These are phyloP conservation scores for Antheraea pernyi DNA, from an alignment of 1,140 invertebrate species.

Conservation along the genomic window DNA sequence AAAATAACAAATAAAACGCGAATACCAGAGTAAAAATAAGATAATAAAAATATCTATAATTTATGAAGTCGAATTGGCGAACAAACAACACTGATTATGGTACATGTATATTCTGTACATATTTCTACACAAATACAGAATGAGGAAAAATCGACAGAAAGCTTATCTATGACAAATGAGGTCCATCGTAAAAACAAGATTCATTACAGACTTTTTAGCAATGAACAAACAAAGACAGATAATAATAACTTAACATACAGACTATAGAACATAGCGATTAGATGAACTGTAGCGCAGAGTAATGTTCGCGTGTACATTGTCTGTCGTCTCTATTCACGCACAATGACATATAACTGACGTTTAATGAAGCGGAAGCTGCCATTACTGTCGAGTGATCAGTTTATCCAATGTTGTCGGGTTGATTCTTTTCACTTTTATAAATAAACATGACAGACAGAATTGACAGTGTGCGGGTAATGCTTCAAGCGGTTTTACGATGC, in stretches of 20 bases:
- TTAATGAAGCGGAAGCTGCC: conserved; percentile 47
- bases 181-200: neutral
- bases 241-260: too few species aligned
- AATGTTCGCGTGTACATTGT: neutral
- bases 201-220: too few species aligned
- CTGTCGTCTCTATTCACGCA: conserved; percentile 4
- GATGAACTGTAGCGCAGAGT: neutral
- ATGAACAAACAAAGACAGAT: too few species aligned
- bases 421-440: conserved; percentile 17
- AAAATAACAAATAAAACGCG: too few species aligned
- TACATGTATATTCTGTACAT: too few species aligned
- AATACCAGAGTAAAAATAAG: too few species aligned
- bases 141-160: neutral
- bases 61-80: too few species aligned
- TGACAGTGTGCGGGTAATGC: too few species aligned
- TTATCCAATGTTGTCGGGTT: neutral
- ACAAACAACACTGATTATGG: too few species aligned
- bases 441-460: neutral
- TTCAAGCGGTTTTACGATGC: neutral
- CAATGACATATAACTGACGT: conserved; percentile 21
- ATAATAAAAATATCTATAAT: too few species aligned
- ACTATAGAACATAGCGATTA: neutral
- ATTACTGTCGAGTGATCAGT: conserved; percentile 28
- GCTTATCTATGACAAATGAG: neutral
- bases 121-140: too few species aligned